Conservation (phyloP, 1,140 invertebrate genomes). For the Phymastichus coffea region DNA sequence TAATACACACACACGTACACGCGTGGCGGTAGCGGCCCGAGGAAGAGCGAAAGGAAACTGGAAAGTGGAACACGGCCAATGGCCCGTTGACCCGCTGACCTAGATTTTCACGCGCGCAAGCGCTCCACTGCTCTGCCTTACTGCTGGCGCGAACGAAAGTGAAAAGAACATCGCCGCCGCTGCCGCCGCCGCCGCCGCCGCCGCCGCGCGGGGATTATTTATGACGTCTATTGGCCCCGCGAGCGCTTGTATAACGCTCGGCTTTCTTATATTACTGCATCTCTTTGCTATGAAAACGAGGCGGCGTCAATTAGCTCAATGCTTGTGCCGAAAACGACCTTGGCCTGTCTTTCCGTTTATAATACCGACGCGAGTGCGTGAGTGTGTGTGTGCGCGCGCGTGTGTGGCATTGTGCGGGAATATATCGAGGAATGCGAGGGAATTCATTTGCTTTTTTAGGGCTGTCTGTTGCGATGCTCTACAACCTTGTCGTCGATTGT, state of each 20-base stretch:
- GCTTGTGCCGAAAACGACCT: neutral
- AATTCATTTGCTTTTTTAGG: too few species aligned
- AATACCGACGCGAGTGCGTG: too few species aligned
- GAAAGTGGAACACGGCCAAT: constrained; percentile 56
- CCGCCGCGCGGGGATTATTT: constrained; percentile 33
- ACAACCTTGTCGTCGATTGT: too few species aligned
- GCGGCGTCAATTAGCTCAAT: neutral
- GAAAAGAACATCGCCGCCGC: constrained; percentile 43
- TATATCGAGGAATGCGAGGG: too few species aligned
- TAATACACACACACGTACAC: neutral
- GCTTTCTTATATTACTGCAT: neutral
- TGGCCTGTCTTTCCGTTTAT: too few species aligned
- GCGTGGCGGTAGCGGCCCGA: neutral
- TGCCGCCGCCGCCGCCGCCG: neutral
- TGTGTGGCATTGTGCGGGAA: too few species aligned
- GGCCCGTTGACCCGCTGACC: constrained; percentile 53
- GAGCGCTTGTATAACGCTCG: neutral
- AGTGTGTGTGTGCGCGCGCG: too few species aligned
- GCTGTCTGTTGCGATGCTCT: too few species aligned
- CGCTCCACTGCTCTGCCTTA: too few species aligned
- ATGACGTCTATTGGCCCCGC: constrained; percentile 22
- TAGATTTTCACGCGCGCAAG: constrained; percentile 43
- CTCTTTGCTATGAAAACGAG: too few species aligned
- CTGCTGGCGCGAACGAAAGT: constrained; percentile 58
- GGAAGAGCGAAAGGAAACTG: constrained; percentile 52